Base-by-base conservation (phyloP, 2,888 invertebrate species). In the Elegia similella region DNA sequence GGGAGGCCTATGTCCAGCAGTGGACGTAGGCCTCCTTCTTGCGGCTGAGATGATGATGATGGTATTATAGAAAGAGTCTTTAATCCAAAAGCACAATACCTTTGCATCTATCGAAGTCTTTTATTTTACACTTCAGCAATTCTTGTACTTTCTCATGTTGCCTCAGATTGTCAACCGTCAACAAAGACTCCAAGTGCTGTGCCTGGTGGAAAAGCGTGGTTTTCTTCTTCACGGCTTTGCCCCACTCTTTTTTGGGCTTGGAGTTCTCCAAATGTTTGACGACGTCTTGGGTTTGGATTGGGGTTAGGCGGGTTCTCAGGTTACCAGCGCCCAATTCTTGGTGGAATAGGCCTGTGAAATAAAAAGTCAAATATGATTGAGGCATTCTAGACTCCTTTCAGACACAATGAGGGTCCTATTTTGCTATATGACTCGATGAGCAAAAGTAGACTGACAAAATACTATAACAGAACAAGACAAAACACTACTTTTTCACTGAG, bases 61-160 rank as follows among this genome's bases (percentile, higher is more conserved):
- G n/a, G n/a, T n/a, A n/a, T n/a, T n/a, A n/a, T n/a, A n/a, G n/a
- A n/a, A n/a, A n/a, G n/a, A n/a, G n/a, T n/a, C n/a, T n/a, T n/a
- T n/a, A n/a, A n/a, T n/a, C n/a, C n/a, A n/a, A n/a, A n/a, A n/a
- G n/a, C n/a, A 23, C 79, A 5, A 76, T n/a, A 52, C 76, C 84
- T 65, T 84, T 82, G 55, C 82, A 86, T 2, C 72, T 62, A 38
- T 80, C 72, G 7, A 86, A 70, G 59, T 78, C 80, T 52, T 73
- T 70, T 0, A 70, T 54, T 59, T 84, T 84, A n/a, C 73, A 75
- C 8, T 74, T 57, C 0, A 81, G 7, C 6, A 47, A 2, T 7
- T 42, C 30, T 42, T 48, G 48, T 7, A 53, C 17, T 52, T 52
- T 13, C 43, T 75, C 72, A 17, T 68, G 65, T 13, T 59, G 61